Evolutionary conservation across 2,797 vertebrate genomes (phyloP).

Genomic region (Paratrypauchen microcephalus): DNA sequence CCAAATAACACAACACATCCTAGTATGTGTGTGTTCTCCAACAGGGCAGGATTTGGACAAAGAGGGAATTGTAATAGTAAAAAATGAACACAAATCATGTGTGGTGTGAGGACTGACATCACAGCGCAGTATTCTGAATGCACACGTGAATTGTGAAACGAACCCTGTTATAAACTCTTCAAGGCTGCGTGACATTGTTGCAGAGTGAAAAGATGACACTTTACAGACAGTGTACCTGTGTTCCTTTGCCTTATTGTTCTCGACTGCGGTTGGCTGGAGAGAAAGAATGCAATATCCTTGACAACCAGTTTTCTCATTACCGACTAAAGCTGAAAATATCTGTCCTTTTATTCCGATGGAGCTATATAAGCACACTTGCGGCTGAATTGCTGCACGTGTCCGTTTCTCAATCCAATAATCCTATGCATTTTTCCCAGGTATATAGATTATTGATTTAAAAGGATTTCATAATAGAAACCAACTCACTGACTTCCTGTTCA

Average conservation of each 20-base stretch:
- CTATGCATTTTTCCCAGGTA: too few species aligned
- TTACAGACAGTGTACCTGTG: neutral
- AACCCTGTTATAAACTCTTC: neutral
- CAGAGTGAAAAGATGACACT: constrained; percentile 1
- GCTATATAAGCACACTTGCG: neutral
- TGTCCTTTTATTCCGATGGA: constrained; percentile 2
- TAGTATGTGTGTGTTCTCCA: neutral
- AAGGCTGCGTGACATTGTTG: constrained; percentile 4
- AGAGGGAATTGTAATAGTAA: neutral
- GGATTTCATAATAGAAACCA: too few species aligned
- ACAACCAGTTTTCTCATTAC: constrained; percentile 7
- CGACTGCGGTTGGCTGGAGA: neutral
- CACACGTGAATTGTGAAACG: neutral
- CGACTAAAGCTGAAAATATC: constrained; percentile 4
- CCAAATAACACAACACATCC: neutral
- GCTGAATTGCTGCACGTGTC: neutral
- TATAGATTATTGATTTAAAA: too few species aligned
- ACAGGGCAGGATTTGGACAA: neutral
- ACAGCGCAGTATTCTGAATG: constrained; percentile 24
- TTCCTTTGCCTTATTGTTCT: constrained; percentile 1
- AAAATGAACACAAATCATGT: neutral
- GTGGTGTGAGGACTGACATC: neutral
- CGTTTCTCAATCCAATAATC: neutral
- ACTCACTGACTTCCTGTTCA: too few species aligned
- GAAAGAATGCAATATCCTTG: constrained; percentile 10